phyloP scores from a whole-genome alignment of 1,140 invertebrate genomes.

The Myzus persicae region DNA sequence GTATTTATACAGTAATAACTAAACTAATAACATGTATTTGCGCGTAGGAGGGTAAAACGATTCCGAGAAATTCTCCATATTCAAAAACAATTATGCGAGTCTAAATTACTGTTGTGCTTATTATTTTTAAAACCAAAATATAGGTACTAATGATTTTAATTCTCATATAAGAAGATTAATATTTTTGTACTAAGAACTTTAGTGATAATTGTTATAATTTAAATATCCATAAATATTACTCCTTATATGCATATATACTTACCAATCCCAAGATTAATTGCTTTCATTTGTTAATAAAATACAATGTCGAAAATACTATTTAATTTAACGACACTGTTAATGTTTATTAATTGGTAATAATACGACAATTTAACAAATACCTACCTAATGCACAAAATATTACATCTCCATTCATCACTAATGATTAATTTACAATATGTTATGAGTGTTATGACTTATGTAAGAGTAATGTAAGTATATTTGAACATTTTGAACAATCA shows the following conservation, averaged over 20 bases:
- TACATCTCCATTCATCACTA: too few species aligned
- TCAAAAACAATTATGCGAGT: background rate
- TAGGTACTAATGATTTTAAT: background rate
- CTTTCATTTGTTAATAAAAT: background rate
- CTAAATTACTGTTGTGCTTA: background rate
- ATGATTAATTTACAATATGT: background rate
- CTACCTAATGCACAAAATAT: background rate
- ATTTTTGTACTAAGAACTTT: background rate
- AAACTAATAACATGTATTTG: constrained; percentile 31
- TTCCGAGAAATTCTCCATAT: background rate
- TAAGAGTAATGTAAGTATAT: background rate
- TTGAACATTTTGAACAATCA: too few species aligned
- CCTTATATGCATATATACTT: background rate
- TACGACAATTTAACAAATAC: too few species aligned
- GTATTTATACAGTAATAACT: background rate
- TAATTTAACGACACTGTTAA: background rate
- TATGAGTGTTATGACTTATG: too few species aligned
- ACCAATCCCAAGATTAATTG: background rate
- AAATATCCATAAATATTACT: background rate
- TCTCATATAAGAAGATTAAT: background rate
- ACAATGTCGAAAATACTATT: background rate
- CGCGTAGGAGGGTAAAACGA: background rate
- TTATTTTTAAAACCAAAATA: background rate
- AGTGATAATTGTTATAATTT: background rate
- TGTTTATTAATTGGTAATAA: background rate